Conservation (phyloP, 1,140 invertebrate species). For the Anoplolepis gracilipes region DNA sequence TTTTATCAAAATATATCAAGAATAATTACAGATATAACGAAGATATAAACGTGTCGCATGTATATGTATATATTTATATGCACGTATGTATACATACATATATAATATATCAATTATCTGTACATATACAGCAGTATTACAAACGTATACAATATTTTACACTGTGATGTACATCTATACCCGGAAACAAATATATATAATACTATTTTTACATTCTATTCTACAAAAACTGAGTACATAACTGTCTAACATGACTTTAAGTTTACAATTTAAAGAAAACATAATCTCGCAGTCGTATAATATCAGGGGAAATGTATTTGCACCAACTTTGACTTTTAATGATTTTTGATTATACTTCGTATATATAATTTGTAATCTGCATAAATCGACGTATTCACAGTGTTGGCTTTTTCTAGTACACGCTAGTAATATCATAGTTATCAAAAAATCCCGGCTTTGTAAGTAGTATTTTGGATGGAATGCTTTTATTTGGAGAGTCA, state of each 20-base stretch:
- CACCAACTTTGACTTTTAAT: conserved; percentile 40
- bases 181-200: conserved; percentile 61
- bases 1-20: conserved; percentile 30
- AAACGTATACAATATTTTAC: conserved; percentile 72
- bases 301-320: conserved; percentile 19
- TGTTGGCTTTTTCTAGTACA: conserved; percentile 47
- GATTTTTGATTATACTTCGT: conserved; percentile 31
- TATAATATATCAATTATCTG: conserved; percentile 54
- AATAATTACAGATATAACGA: conserved; percentile 50
- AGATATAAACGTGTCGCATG: conserved; percentile 66
- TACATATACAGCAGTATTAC: conserved; percentile 66
- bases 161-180: conserved; percentile 70
- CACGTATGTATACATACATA: conserved; percentile 40
- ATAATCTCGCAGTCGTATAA: conserved; percentile 16
- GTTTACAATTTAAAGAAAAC: conserved; percentile 51
- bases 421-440: conserved; percentile 51
- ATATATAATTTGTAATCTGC: neutral
- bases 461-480: conserved; percentile 71
- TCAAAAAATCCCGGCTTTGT: conserved; percentile 42
- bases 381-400: conserved; percentile 21
- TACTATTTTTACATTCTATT: conserved; percentile 70
- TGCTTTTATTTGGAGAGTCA: conserved; percentile 63
- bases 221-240: conserved; percentile 70
- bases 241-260: conserved; percentile 59
- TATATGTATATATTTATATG: conserved; percentile 58